A percentile compares a stretch with the other conserved stretches of the same genome.
Evolutionary conservation across 2,113 vertebrate genomes (phyloP).

Genomic region (Halcyon malimbica): DNA sequence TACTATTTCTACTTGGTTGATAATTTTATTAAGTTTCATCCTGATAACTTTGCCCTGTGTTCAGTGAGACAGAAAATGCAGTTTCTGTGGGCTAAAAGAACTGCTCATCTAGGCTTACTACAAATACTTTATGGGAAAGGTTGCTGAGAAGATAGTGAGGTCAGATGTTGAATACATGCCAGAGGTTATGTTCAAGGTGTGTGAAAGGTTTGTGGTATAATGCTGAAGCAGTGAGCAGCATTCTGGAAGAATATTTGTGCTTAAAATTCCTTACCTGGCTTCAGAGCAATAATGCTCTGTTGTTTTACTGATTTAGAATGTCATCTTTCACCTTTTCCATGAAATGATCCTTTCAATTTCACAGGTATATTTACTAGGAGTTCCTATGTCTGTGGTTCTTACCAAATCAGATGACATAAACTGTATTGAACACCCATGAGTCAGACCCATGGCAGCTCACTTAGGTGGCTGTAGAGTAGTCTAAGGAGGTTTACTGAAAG

Average conservation of each 20-base stretch:
- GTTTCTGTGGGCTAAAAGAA: not conserved
- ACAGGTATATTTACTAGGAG: not conserved
- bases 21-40: not conserved
- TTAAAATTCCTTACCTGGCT: not conserved
- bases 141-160: not conserved
- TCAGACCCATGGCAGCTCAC: not conserved
- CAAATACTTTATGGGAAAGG: not conserved
- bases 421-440: conserved; percentile 4
- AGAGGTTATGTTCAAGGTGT: not conserved
- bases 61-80: not conserved
- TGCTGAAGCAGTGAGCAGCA: not conserved
- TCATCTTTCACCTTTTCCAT: not conserved
- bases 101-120: not conserved
- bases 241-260: not conserved
- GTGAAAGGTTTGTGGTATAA: not conserved
- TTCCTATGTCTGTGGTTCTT: not conserved
- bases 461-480: not conserved
- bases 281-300: not conserved
- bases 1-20: not conserved
- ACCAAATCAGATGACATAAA: not conserved
- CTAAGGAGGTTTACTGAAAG: not conserved
- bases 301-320: not conserved
- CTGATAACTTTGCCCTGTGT: not conserved
- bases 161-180: not conserved
- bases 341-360: not conserved